Evolutionary conservation across 2,797 vertebrate species (phyloP), one percentile per base, ranked within the genome.

Genomic region (Pseudotriccus pelzelni): DNA sequence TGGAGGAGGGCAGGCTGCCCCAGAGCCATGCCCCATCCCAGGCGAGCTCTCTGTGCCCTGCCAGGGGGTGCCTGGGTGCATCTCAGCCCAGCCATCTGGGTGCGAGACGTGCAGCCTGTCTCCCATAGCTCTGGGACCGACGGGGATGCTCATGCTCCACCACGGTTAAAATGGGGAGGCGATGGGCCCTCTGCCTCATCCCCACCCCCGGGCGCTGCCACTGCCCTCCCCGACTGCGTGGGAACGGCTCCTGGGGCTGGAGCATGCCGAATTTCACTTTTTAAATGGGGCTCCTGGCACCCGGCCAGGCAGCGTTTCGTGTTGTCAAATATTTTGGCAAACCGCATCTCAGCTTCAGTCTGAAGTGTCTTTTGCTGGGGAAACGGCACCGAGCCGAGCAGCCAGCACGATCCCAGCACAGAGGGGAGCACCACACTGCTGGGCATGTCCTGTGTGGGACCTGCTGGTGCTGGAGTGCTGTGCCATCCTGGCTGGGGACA

Each of bases 301-400:
- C 14, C 1, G 0, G 84, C 96, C 96, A 96, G 83, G 82, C 78
- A 59, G 58, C 10, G 24, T 87, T 92, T 52, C 25, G 0, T 96
- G 96, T 96, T 95, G 96, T 96, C 96, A 97, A 97, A 97, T 96
- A 93, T 97, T 97, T 96, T 97, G 97, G 96, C 96, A 97, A 96
- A 93, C 80, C 10, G 2, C 30, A 19, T 96, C 94, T 95, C 87
- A 56, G 95, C 92, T 97, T 95, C 69, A 95, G 91, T 87, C 90
- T 93, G 91, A 82, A 92, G 89, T 47, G 2, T 94, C 93, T 95
- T 87, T 93, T 2, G 3, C 93, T 56, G 41, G 78, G 87, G 84
- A 93, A 94, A 60, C 87, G 1, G 85, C 43, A 1, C n/a, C 4
- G 22, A 93, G 74, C 66, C 5, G 66, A 91, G 91, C 87, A 56